These are phyloP conservation scores for Anoura caudifer DNA, from an alignment of 2,113 vertebrate genomes.

Conservation along the genomic window DNA sequence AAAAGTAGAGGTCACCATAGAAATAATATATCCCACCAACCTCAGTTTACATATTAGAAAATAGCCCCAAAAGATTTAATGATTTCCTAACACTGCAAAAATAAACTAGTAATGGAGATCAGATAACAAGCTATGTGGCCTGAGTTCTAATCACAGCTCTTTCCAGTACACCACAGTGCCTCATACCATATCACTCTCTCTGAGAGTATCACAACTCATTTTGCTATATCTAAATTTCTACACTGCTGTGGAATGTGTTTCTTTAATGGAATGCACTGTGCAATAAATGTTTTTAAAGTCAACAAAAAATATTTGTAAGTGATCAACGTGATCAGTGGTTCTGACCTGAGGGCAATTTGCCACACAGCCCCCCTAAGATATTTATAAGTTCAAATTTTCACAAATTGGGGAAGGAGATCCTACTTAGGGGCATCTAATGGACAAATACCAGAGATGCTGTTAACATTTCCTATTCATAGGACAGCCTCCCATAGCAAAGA, in stretches of 20 bases:
- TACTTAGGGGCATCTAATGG: not conserved
- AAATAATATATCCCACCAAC: not conserved
- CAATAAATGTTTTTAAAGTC: not conserved
- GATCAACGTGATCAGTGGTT: not conserved
- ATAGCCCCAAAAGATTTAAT: not conserved
- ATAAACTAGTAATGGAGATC: not conserved
- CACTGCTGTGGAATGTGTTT: not conserved
- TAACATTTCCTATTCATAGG: not conserved
- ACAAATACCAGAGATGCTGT: not conserved
- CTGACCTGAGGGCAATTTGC: not conserved
- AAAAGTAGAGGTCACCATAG: not conserved
- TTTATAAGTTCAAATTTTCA: not conserved
- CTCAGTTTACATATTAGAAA: not conserved
- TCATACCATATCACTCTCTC: not conserved
- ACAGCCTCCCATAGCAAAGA: not conserved
- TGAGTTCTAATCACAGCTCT: not conserved
- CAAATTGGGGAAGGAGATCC: accelerated
- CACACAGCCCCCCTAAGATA: accelerated
- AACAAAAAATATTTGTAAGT: not conserved
- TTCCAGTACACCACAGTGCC: not conserved
- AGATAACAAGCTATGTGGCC: not conserved
- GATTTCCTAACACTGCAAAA: not conserved
- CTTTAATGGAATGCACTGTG: not conserved
- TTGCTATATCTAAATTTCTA: not conserved
- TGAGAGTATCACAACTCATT: not conserved